These are phyloP conservation scores for Musca vetustissima DNA, from an alignment of 1,140 invertebrate species.

Conservation along the genomic window DNA sequence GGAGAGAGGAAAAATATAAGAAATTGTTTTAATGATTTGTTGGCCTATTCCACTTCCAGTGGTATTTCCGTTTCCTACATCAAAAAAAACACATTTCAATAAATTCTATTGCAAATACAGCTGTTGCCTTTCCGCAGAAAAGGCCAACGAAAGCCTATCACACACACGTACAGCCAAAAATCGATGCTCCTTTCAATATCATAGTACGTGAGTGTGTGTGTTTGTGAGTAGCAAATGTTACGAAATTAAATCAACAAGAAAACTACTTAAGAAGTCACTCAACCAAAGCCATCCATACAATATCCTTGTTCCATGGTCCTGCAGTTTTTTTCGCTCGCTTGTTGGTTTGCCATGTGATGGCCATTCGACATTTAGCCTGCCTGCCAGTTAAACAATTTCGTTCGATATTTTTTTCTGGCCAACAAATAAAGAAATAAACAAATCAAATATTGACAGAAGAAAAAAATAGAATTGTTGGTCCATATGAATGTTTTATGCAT, in stretches of 20 bases:
- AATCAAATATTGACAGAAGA: too few relatives aligned
- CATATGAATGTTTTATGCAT: too few relatives aligned
- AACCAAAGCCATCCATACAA: slow-evolving; percentile 2
- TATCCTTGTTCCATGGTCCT: background rate
- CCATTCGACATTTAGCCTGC: too few relatives aligned
- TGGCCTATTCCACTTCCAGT: background rate
- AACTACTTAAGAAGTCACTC: slow-evolving; percentile 22
- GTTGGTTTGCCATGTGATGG: too few relatives aligned
- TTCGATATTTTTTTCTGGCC: too few relatives aligned
- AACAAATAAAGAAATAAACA: too few relatives aligned
- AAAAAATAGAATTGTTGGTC: too few relatives aligned
- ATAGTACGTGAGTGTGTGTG: background rate
- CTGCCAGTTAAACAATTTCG: too few relatives aligned
- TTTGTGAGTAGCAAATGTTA: background rate
- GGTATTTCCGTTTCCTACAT: slow-evolving; percentile 10
- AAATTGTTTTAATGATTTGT: slow-evolving; percentile 6
- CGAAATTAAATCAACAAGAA: slow-evolving; percentile 12
- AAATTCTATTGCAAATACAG: background rate
- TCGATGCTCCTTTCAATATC: background rate
- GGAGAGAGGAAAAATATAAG: too few relatives aligned
- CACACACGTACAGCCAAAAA: background rate
- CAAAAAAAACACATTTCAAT: background rate
- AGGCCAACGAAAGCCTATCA: background rate
- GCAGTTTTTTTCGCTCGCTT: too few relatives aligned
- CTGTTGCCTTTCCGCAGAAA: background rate